Evolutionary conservation across 2,797 vertebrate species (phyloP).

Genomic region (Chaetodon trifasciatus): DNA sequence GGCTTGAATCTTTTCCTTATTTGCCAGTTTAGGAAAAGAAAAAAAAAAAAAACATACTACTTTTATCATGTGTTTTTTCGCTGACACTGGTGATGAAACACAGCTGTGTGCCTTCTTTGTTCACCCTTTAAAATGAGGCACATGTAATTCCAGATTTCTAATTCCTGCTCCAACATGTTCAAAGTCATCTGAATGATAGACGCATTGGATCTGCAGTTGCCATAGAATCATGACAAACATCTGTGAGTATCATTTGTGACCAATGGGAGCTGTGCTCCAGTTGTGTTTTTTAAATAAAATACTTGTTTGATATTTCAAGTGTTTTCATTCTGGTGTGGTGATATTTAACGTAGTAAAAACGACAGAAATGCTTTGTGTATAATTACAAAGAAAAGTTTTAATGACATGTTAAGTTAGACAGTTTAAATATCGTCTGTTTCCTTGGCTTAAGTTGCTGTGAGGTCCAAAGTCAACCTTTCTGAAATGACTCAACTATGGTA

Average conservation of each 20-base stretch:
- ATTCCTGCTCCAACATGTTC: not conserved
- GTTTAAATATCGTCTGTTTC: conserved; percentile 74
- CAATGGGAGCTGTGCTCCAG: conserved; percentile 76
- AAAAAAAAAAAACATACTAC: not conserved
- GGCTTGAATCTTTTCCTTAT: not conserved
- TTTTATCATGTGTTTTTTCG: not conserved
- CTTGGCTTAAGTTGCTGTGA: conserved; percentile 72
- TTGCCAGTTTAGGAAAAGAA: not conserved
- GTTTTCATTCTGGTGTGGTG: conserved; percentile 2
- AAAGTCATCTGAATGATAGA: conserved; percentile 3
- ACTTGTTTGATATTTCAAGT: conserved; percentile 39
- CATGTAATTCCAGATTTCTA: conserved; percentile 12
- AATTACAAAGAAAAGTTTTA: conserved; percentile 77
- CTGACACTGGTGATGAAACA: not conserved
- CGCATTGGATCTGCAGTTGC: conserved; percentile 52
- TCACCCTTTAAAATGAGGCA: conserved; percentile 35
- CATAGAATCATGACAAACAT: conserved; percentile 57
- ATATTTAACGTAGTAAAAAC: not conserved
- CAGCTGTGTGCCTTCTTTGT: conserved; percentile 52
- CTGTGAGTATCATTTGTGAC: conserved; percentile 44
- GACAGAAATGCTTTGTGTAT: conserved; percentile 25
- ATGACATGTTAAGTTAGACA: conserved; percentile 78
- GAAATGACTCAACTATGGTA: conserved; percentile 27
- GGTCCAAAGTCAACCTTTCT: conserved; percentile 48
- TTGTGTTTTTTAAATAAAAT: conserved; percentile 40